phyloP scores from a whole-genome alignment of 2,113 vertebrate species.

The Glareola pratincola region DNA sequence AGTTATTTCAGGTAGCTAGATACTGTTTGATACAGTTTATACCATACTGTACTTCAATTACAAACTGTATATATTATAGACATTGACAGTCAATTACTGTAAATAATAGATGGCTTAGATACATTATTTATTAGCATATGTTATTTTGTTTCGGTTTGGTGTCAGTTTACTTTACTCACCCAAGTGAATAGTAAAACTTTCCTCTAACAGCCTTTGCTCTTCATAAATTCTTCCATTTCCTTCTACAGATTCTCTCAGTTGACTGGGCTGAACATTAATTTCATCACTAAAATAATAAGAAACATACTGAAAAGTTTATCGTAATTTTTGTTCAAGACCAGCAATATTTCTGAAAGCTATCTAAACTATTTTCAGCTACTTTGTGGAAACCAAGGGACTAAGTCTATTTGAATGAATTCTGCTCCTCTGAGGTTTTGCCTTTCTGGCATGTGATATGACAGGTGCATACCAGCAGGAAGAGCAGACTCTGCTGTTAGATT shows the following conservation, averaged over 20 bases:
- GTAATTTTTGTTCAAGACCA: not conserved
- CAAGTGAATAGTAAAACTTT: constrained; percentile 98
- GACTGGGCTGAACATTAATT: constrained; percentile 92
- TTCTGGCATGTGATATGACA: not conserved
- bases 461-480: not conserved
- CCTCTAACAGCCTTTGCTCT: constrained; percentile 92
- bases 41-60: not conserved
- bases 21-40: not conserved
- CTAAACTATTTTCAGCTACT: not conserved
- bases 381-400: not conserved
- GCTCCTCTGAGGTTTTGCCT: not conserved
- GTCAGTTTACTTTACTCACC: constrained; percentile 71
- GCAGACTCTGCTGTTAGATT: not conserved
- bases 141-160: not conserved
- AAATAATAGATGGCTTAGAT: not conserved
- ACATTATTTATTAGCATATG: not conserved
- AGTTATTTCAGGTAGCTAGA: not conserved
- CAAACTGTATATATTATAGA: not conserved
- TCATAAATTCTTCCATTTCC: constrained; percentile 85
- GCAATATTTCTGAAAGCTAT: not conserved
- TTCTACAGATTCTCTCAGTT: constrained; percentile 83
- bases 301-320: not conserved
- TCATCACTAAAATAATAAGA: constrained; percentile 83
- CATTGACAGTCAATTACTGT: not conserved
- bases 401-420: not conserved